Conservation (phyloP, 2,797 vertebrate genomes). For the Rousettus madagascariensis region DNA sequence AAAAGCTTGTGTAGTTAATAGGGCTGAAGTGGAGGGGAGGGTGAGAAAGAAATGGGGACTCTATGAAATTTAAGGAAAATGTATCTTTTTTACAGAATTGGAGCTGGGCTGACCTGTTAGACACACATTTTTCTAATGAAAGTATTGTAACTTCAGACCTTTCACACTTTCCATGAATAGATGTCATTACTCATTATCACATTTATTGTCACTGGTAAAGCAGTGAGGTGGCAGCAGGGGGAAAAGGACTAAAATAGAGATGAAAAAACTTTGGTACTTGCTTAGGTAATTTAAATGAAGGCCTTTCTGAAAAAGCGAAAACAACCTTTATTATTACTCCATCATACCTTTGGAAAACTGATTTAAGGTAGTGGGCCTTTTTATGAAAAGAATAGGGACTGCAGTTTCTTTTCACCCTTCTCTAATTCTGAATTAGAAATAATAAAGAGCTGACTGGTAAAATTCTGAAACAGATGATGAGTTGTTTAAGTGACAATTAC, state of each 20-base stretch:
- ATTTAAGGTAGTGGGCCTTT: not conserved
- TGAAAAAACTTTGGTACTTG: conserved; percentile 66
- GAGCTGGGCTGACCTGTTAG: conserved; percentile 74
- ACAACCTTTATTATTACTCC: conserved; percentile 12
- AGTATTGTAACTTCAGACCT: conserved; percentile 82
- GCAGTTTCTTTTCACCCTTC: not conserved
- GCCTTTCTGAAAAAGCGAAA: not conserved
- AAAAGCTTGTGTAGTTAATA: conserved; percentile 62
- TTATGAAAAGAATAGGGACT: not conserved
- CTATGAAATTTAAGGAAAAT: conserved; percentile 75
- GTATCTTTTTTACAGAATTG: conserved; percentile 67
- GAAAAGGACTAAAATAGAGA: conserved; percentile 81
- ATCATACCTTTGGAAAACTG: conserved; percentile 39
- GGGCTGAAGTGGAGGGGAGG: conserved; percentile 44
- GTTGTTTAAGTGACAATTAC: conserved; percentile 69
- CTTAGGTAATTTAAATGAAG: conserved; percentile 51
- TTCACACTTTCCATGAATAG: conserved; percentile 84
- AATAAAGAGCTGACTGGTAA: not conserved
- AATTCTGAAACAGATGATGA: conserved; percentile 67
- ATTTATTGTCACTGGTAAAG: conserved; percentile 84
- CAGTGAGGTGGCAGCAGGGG: conserved; percentile 78
- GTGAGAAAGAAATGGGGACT: not conserved
- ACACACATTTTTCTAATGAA: conserved; percentile 82
- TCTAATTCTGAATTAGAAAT: conserved; percentile 53
- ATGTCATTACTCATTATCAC: conserved; percentile 85